Percentiles rank a stretch among this genome's conserved stretches.
phyloP scores from a whole-genome alignment of 2,113 vertebrate genomes.

The Puma concolor region DNA sequence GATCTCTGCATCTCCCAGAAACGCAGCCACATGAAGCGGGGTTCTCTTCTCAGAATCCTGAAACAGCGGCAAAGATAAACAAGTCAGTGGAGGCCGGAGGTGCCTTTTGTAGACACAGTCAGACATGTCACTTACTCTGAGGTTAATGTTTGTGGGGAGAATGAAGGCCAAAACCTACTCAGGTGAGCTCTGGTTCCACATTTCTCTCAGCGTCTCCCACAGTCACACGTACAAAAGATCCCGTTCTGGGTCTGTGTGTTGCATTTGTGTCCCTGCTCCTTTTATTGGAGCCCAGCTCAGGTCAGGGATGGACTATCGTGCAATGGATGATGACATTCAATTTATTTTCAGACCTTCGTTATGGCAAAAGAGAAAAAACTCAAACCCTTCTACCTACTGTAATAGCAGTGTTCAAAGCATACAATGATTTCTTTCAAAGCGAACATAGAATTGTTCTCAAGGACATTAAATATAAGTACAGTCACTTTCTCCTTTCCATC shows the following conservation, averaged over 20 bases:
- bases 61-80: conserved; percentile 46
- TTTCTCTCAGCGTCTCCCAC: background rate
- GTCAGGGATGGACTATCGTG: background rate
- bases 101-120: background rate
- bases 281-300: background rate
- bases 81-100: background rate
- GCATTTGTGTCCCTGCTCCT: background rate
- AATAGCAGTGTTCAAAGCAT: background rate
- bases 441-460: background rate
- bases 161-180: background rate
- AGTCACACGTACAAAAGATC: background rate
- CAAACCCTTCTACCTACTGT: background rate
- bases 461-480: background rate
- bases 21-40: conserved; percentile 95
- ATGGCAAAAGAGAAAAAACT: background rate
- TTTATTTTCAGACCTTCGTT: conserved; percentile 44
- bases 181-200: background rate
- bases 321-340: background rate
- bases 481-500: background rate
- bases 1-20: conserved; percentile 97
- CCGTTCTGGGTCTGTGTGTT: background rate
- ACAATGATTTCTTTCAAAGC: conserved; percentile 1
- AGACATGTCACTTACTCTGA: background rate
- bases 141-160: background rate
- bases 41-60: conserved; percentile 97